A percentile compares a stretch with the other conserved stretches of the same genome.
Conservation (phyloP, 2,888 invertebrate species). For the Cryptosula pallasiana region DNA sequence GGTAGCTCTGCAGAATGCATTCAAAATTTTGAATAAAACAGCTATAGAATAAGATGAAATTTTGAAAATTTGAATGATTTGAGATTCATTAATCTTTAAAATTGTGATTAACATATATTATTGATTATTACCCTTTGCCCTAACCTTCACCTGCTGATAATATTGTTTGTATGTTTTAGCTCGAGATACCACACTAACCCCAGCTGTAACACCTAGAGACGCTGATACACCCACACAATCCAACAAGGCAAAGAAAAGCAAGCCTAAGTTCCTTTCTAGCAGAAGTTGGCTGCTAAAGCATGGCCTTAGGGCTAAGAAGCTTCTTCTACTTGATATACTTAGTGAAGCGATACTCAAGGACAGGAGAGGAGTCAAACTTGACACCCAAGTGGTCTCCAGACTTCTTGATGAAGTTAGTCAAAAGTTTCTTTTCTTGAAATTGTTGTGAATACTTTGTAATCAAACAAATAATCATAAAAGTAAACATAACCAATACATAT, state of each 20-base stretch:
- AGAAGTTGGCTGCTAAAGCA: constrained; percentile 35
- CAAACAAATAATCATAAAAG: no score
- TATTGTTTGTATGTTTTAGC: background rate
- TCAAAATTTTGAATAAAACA: no score
- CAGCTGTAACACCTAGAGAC: background rate
- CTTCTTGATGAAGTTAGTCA: constrained; percentile 49
- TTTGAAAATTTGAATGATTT: no score
- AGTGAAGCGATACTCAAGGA: constrained; percentile 47
- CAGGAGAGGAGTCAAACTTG: constrained; percentile 47
- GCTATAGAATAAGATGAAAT: no score
- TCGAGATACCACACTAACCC: background rate
- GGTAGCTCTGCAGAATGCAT: no score
- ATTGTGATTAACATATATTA: background rate
- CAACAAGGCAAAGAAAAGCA: constrained; percentile 28
- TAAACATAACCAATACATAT: no score
- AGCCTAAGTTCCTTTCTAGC: constrained; percentile 22
- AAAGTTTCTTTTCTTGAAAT: background rate
- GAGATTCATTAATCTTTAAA: background rate
- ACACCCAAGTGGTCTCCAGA: constrained; percentile 47
- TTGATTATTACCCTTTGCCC: background rate
- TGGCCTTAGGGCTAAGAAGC: constrained; percentile 34
- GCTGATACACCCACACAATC: background rate
- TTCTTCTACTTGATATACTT: constrained; percentile 47
- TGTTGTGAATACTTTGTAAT: no score
- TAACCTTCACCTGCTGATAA: background rate